A percentile compares a stretch with the other conserved stretches of the same genome.
phyloP scores from a whole-genome alignment of 2,797 vertebrate genomes.

The Amblyopsis hoosieri region DNA sequence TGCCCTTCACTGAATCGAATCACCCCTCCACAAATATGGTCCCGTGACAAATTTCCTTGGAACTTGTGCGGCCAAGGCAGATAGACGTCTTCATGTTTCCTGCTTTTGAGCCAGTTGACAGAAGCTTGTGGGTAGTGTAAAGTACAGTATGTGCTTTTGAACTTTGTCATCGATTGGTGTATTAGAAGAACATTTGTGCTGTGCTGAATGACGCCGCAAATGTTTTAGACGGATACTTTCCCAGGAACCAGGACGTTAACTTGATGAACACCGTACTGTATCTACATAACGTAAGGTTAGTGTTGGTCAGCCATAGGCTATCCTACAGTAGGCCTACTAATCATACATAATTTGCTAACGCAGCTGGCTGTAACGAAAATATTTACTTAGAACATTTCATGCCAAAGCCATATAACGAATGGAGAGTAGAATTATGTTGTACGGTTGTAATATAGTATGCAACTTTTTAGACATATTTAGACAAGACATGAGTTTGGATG shows the following conservation, averaged over 20 bases:
- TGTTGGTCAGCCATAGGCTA: constrained; percentile 44
- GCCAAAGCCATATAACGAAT: background rate
- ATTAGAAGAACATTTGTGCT: constrained; percentile 4
- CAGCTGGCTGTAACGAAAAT: background rate
- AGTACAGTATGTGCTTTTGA: constrained; percentile 2
- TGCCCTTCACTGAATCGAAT: constrained; percentile 16
- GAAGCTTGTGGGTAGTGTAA: constrained; percentile 12
- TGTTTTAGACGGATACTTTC: constrained; percentile 4
- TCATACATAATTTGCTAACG: constrained; percentile 5
- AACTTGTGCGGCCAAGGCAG: constrained; percentile 58
- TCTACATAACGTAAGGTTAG: constrained; percentile 60
- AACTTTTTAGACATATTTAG: constrained; percentile 14
- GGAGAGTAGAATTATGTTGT: background rate
- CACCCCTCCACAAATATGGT: constrained; percentile 34
- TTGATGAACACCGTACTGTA: constrained; percentile 31
- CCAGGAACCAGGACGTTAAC: constrained; percentile 17
- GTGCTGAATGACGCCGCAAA: background rate
- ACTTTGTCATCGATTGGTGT: background rate
- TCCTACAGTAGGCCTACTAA: background rate
- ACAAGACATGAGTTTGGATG: background rate
- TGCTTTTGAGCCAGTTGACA: constrained; percentile 43
- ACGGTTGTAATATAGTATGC: constrained; percentile 3
- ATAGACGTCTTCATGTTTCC: constrained; percentile 58
- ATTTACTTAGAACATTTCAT: background rate
- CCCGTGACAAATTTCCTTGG: constrained; percentile 78